Conservation (phyloP, 2,797 vertebrate species). For the Myiotriccus ornatus region DNA sequence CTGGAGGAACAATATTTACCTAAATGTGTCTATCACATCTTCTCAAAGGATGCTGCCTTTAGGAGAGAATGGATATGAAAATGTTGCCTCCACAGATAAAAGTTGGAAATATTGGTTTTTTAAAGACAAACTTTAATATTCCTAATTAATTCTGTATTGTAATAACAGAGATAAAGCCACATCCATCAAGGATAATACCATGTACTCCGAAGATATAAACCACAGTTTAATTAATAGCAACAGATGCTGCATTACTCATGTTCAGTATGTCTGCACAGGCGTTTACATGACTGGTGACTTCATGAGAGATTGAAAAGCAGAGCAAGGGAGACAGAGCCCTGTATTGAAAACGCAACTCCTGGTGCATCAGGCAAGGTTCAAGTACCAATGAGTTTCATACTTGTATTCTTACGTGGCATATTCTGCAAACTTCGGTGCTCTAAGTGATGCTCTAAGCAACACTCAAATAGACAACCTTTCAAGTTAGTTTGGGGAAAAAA, state of each 20-base stretch:
- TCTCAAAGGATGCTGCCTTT: constrained; percentile 32
- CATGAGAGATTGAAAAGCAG: not conserved
- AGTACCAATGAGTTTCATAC: not conserved
- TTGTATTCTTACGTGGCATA: not conserved
- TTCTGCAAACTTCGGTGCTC: not conserved
- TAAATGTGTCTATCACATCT: constrained; percentile 31
- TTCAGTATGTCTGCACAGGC: not conserved
- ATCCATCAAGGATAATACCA: not conserved
- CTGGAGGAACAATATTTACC: constrained; percentile 42
- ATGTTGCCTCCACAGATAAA: not conserved
- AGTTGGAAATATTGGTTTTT: not conserved
- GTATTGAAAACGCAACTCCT: not conserved
- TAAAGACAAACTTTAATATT: not conserved
- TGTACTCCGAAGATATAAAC: constrained; percentile 1
- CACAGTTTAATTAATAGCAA: constrained; percentile 28
- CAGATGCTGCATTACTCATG: constrained; percentile 10
- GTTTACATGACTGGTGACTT: not conserved
- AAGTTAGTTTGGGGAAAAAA: not conserved
- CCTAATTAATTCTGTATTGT: constrained; percentile 26
- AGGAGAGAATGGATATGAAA: not conserved
- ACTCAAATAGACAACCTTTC: not conserved
- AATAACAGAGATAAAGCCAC: constrained; percentile 35
- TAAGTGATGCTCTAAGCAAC: not conserved
- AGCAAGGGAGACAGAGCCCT: not conserved
- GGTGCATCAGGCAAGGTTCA: not conserved